A percentile compares a stretch with the other conserved stretches of the same genome.
phyloP scores from a whole-genome alignment of 2,797 vertebrate species.

The Gambusia yucatana region DNA sequence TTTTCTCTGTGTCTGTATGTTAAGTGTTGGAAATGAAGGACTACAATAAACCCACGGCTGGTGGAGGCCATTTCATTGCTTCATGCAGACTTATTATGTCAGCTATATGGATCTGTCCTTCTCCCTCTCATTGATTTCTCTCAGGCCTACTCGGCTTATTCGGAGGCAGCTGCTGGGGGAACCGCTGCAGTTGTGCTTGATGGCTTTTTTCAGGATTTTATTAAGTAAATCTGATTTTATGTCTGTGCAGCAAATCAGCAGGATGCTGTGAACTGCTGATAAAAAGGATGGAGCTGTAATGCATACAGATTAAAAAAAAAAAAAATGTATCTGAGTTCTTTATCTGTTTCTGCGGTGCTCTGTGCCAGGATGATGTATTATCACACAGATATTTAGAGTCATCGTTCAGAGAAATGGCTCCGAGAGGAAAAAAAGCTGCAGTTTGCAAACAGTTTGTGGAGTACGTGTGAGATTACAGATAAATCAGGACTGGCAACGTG shows the following conservation, averaged over 20 bases:
- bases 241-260: constrained; percentile 19
- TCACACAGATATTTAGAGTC: constrained; percentile 4
- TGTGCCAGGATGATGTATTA: constrained; percentile 1
- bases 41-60: constrained; percentile 1
- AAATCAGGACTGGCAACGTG: background rate
- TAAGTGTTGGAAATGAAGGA: background rate
- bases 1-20: constrained; percentile 1
- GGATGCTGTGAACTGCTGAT: background rate
- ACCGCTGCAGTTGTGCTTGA: constrained; percentile 7
- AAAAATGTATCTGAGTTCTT: background rate
- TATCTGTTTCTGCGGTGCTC: background rate
- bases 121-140: constrained; percentile 10
- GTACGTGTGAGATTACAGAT: background rate
- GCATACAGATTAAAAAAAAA: background rate
- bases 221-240: background rate
- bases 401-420: background rate
- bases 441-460: background rate
- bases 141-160: constrained; percentile 4
- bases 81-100: background rate
- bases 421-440: background rate
- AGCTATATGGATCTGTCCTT: constrained; percentile 5
- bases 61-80: background rate
- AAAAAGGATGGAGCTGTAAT: background rate
- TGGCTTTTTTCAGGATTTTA: constrained; percentile 8
- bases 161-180: constrained; percentile 16